Percentiles rank a stretch among this genome's conserved stretches.
Conservation (phyloP, 2,888 invertebrate species). For the Criorhina ranunculi region DNA sequence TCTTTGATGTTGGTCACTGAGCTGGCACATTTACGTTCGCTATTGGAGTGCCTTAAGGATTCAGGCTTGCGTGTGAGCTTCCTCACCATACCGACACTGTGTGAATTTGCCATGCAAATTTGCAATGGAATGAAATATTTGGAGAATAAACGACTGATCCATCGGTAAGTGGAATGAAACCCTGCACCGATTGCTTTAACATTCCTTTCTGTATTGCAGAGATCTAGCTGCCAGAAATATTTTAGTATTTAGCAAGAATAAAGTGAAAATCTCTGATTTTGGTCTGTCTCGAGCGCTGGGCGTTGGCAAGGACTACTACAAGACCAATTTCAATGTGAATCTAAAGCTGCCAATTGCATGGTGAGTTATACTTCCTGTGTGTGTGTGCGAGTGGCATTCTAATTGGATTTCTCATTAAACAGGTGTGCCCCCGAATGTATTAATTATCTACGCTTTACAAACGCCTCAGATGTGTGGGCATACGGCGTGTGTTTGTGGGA, state of each 20-base stretch:
- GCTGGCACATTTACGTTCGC: slow-evolving; percentile 96
- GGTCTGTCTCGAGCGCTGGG: slow-evolving; percentile 97
- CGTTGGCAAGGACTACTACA: slow-evolving; percentile 99
- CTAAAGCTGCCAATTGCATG: slow-evolving; percentile 98
- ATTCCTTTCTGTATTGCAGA: slow-evolving; percentile 84
- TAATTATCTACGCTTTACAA: slow-evolving; percentile 97
- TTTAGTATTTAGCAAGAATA: slow-evolving; percentile 97
- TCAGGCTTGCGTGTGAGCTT: slow-evolving; percentile 95
- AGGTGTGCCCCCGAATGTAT: slow-evolving; percentile 99
- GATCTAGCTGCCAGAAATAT: slow-evolving; percentile 99
- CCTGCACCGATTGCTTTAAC: neutral
- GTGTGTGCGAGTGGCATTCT: neutral
- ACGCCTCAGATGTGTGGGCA: slow-evolving; percentile 99
- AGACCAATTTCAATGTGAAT: slow-evolving; percentile 98
- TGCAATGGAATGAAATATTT: slow-evolving; percentile 99
- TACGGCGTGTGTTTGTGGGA: slow-evolving; percentile 99
- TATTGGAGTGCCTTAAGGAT: slow-evolving; percentile 98
- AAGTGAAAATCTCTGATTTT: slow-evolving; percentile 99
- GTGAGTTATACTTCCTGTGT: slow-evolving; percentile 85
- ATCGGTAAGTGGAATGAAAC: slow-evolving; percentile 86
- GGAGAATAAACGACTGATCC: slow-evolving; percentile 97
- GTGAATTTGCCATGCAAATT: slow-evolving; percentile 97
- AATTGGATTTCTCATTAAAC: slow-evolving; percentile 30
- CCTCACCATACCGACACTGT: slow-evolving; percentile 93
- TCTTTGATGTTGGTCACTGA: slow-evolving; percentile 94